Evolutionary conservation across 2,113 vertebrate species (phyloP).

Genomic region (Syngnathus typhle): DNA sequence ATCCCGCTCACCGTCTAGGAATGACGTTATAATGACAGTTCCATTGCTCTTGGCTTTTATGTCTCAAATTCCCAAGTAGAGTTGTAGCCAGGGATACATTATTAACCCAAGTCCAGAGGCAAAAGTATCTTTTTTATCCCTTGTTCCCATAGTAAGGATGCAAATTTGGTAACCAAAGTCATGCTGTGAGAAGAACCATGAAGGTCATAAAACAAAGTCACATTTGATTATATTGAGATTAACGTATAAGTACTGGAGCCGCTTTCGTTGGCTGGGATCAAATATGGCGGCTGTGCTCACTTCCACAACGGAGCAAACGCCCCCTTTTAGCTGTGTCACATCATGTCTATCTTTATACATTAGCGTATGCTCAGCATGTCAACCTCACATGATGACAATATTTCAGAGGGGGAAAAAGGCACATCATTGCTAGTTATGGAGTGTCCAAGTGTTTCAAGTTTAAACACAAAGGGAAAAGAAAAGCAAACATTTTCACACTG

Average conservation of each 20-base stretch:
- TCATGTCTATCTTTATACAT: not conserved
- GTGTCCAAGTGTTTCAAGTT: slow-evolving; percentile 1
- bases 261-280: too few species aligned
- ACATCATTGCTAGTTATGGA: not conserved
- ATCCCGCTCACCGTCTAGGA: slow-evolving; percentile 38
- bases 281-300: too few species aligned
- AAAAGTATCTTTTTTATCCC: not conserved
- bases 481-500: slow-evolving; percentile 24
- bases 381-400: not conserved
- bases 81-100: slow-evolving; percentile 1
- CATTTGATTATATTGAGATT: too few species aligned
- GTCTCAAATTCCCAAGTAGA: slow-evolving; percentile 18
- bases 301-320: too few species aligned
- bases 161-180: too few species aligned
- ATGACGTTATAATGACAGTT: slow-evolving; percentile 30
- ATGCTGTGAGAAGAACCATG: too few species aligned
- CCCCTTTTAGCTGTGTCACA: not conserved
- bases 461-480: slow-evolving; percentile 14
- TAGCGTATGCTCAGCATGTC: not conserved
- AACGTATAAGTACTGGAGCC: too few species aligned
- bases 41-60: slow-evolving; percentile 27
- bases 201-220: too few species aligned
- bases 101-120: not conserved
- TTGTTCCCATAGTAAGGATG: not conserved
- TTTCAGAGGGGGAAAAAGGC: not conserved